Conservation (phyloP, 2,113 vertebrate species). For the Coracopsis vasa region DNA sequence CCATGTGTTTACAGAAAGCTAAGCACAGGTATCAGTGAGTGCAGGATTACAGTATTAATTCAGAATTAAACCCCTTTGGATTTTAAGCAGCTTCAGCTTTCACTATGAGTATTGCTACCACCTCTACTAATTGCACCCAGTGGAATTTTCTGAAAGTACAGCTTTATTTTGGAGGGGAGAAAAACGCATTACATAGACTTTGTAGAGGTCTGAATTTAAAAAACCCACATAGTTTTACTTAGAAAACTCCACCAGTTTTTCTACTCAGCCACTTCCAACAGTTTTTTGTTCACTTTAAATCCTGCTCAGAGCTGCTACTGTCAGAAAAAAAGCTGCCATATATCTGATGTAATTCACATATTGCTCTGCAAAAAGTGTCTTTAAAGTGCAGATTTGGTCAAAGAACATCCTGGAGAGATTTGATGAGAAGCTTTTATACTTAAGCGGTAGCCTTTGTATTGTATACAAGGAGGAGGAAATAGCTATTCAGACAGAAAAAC, state of each 20-base stretch:
- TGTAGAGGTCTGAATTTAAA: neutral
- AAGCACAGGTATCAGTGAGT: neutral
- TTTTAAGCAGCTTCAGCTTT: conserved; percentile 5
- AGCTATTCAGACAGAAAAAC: conserved; percentile 13
- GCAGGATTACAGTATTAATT: neutral
- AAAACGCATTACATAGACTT: neutral
- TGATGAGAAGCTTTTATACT: conserved; percentile 46
- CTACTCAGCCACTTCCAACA: neutral
- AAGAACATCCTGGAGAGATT: conserved; percentile 6
- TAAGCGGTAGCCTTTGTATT: neutral
- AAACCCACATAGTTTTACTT: neutral
- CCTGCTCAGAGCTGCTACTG: neutral
- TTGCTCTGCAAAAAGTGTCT: neutral
- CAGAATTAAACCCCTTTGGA: neutral
- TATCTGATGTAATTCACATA: neutral
- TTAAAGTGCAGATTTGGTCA: conserved; percentile 5
- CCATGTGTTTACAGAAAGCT: neutral
- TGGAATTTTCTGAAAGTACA: conserved; percentile 15
- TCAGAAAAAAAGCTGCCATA: neutral
- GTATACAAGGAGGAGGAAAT: conserved; percentile 7
- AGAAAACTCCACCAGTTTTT: neutral
- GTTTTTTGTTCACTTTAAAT: neutral
- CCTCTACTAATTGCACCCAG: conserved; percentile 20
- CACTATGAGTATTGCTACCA: neutral
- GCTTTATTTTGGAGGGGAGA: neutral